Base-by-base conservation (phyloP, 2,888 invertebrate genomes). In the Agrotis clavis region DNA sequence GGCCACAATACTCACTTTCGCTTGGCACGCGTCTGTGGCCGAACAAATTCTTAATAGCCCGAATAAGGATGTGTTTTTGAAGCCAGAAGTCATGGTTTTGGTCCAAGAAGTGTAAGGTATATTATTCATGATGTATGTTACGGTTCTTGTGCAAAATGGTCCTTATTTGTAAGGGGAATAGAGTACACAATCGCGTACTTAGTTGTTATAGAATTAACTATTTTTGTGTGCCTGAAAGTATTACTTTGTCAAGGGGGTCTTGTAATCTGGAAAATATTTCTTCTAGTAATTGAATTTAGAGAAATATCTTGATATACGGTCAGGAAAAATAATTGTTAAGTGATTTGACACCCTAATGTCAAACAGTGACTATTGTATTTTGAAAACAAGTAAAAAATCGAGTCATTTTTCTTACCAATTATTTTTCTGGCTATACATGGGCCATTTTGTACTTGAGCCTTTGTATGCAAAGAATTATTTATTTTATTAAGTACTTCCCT, bases 1-100 rank as follows among this genome's bases (percentile, higher is more conserved):
- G 54, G 98, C 99, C 5, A 97, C 98, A 56, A 96, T 99, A 86
- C 95, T 99, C 67, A 97, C 97, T 74, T 98, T 99, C 93, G 97
- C 97, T 50, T 97, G 97, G 97, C 97, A 98, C 86, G 88, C 94
- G 0, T 95, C 95, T 0, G 93, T 97, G 0, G 91, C 92, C 0
- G 96, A 97, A 18, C 94, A 97, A 67, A 95, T 97, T 13, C 92
- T 91, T 53, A 95, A 94, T 64, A 96, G 96, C 19, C 94, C 96
- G 0, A 96, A 96, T 74, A 96, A 92, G 69, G 97, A 97, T 79
- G 97, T 97, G 63, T 98, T 97, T 91, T 95, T 99, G 76, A 98
- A 98, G 91, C 98, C 98, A 9, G 98, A 98, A 92, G 94, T 98
- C 3, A 97, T 98, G 95, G 96, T 98, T 90, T 93, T 98, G 84